Evolutionary conservation across 2,113 vertebrate species (phyloP).

Genomic region (Parus major): DNA sequence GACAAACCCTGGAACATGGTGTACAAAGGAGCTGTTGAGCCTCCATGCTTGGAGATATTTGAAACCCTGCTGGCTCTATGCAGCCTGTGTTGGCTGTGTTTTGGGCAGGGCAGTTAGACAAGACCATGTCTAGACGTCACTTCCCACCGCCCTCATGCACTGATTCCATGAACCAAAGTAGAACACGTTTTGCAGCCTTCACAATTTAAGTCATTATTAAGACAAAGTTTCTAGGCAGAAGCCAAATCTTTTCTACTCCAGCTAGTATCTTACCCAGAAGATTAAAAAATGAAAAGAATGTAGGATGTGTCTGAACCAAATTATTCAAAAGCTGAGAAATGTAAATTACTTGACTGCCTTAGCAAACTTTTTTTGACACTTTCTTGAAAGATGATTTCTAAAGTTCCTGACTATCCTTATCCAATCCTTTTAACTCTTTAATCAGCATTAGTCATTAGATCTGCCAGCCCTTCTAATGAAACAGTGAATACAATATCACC

Average conservation of each 20-base stretch:
- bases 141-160: background rate
- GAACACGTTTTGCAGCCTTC: background rate
- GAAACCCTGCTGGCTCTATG: background rate
- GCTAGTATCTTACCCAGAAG: background rate
- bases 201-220: background rate
- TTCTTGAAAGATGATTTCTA: background rate
- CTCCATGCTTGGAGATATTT: background rate
- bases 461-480: background rate
- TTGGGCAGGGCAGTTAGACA: background rate
- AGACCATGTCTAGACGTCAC: background rate
- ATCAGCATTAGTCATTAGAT: background rate
- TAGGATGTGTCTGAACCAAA: conserved; percentile 21
- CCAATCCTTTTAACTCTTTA: background rate
- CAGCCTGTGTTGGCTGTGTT: background rate
- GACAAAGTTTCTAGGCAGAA: background rate
- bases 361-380: background rate
- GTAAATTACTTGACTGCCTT: background rate
- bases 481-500: background rate
- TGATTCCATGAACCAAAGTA: background rate
- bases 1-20: background rate
- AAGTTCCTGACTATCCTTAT: background rate
- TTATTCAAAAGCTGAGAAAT: conserved; percentile 25
- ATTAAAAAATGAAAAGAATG: conserved; percentile 12
- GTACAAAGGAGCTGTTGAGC: background rate
- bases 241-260: background rate